Evolutionary conservation across 2,113 vertebrate genomes (phyloP).

Genomic region (Sinocyclocheilus anshuiensis): DNA sequence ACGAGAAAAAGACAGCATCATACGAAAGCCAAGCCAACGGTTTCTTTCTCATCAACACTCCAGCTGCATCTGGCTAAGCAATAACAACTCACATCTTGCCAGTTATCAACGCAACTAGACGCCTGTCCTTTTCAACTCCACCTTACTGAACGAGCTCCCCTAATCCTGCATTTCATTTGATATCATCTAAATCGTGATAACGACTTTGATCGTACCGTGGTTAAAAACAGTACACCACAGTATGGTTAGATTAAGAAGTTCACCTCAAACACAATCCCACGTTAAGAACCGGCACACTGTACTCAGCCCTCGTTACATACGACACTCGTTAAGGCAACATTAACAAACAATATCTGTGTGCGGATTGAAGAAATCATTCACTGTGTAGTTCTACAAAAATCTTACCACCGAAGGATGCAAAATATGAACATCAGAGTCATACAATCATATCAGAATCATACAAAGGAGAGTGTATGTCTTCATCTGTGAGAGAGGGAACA

Average conservation of each 20-base stretch:
- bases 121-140: background rate
- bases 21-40: conserved; percentile 10
- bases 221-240: conserved; percentile 35
- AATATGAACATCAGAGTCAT: conserved; percentile 24
- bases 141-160: conserved; percentile 7
- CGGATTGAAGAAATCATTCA: conserved; percentile 46
- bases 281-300: conserved; percentile 12
- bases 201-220: background rate
- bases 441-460: conserved; percentile 26
- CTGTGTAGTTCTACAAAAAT: conserved; percentile 24
- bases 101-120: conserved; percentile 8
- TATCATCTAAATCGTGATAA: conserved; percentile 38
- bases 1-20: conserved; percentile 15
- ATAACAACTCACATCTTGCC: conserved; percentile 16
- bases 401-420: conserved; percentile 43
- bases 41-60: background rate
- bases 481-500: conserved; percentile 40
- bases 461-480: conserved; percentile 36
- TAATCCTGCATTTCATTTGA: conserved; percentile 15
- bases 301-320: conserved; percentile 30
- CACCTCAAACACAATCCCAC: conserved; percentile 46
- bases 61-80: no score
- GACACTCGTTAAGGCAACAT: conserved; percentile 58
- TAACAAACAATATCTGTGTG: conserved; percentile 50
- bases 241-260: conserved; percentile 44